phyloP scores from a whole-genome alignment of 2,797 vertebrate genomes.

The Cynodonichthys magdalenae region DNA sequence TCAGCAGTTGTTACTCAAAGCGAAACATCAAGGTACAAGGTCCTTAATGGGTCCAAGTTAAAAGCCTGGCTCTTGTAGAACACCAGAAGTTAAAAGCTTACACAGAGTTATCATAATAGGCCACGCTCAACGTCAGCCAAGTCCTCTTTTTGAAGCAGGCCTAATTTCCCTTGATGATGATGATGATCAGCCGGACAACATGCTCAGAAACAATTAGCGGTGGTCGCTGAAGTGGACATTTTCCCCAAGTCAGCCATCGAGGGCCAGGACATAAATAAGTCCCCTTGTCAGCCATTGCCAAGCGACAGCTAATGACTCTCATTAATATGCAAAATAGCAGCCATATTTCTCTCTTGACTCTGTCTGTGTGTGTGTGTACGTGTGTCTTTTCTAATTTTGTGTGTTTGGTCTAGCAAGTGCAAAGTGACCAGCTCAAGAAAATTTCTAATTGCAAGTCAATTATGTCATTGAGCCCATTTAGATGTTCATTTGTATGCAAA shows the following conservation, averaged over 20 bases:
- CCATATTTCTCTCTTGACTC: conserved; percentile 64
- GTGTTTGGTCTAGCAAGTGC: conserved; percentile 74
- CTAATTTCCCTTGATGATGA: conserved; percentile 81
- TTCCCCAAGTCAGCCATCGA: conserved; percentile 77
- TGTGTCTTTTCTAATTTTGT: conserved; percentile 68
- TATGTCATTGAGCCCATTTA: conserved; percentile 88
- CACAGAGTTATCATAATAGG: conserved; percentile 77
- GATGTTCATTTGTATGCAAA: conserved; percentile 91
- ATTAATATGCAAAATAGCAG: conserved; percentile 89
- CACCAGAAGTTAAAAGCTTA: conserved; percentile 78
- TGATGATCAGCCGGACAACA: conserved; percentile 81
- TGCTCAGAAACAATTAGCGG: conserved; percentile 86
- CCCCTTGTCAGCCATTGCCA: conserved; percentile 84
- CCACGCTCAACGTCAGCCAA: conserved; percentile 70
- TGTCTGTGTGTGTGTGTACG: conserved; percentile 27
- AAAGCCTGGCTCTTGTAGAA: conserved; percentile 73
- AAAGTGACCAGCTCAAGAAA: conserved; percentile 86
- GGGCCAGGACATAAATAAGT: conserved; percentile 83
- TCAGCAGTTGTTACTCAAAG: conserved; percentile 57
- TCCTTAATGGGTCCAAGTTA: conserved; percentile 67
- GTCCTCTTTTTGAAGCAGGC: conserved; percentile 65
- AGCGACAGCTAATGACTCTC: conserved; percentile 87
- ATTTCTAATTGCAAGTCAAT: conserved; percentile 89
- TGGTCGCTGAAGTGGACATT: conserved; percentile 78
- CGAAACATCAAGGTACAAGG: conserved; percentile 58